phyloP scores from a whole-genome alignment of 2,888 invertebrate species.

The Carabus problematicus region DNA sequence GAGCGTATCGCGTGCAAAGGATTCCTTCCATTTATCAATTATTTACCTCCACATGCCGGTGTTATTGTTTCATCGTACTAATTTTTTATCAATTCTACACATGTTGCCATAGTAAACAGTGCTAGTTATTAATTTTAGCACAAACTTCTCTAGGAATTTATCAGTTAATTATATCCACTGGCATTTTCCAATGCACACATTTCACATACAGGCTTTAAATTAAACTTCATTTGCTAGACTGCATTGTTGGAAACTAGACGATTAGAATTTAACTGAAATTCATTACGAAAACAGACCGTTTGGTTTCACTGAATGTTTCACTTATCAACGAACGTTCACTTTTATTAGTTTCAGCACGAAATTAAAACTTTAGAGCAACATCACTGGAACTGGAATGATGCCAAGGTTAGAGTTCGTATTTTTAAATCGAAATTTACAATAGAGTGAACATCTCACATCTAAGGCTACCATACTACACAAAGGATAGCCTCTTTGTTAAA shows the following conservation, averaged over 20 bases:
- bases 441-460: constrained; percentile 16
- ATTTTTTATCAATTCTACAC: constrained; percentile 19
- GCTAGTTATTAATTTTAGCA: too few species aligned
- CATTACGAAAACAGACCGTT: too few species aligned
- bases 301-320: constrained; percentile 6
- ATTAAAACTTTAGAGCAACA: constrained; percentile 34
- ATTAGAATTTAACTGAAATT: too few species aligned
- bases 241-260: too few species aligned
- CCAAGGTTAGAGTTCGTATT: constrained; percentile 32
- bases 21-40: constrained; percentile 29
- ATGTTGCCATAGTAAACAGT: too few species aligned
- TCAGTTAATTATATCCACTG: too few species aligned
- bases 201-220: too few species aligned
- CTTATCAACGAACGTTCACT: constrained; percentile 27
- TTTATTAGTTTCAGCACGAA: constrained; percentile 31
- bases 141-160: too few species aligned
- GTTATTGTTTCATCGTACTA: constrained; percentile 9
- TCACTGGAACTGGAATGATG: constrained; percentile 28
- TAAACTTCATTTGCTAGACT: too few species aligned
- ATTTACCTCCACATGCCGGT: constrained; percentile 25
- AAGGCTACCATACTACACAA: neutral
- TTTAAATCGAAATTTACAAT: constrained; percentile 36
- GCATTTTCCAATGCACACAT: too few species aligned
- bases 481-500: neutral
- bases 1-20: constrained; percentile 23